Base-by-base conservation (phyloP, 2,113 vertebrate genomes). In the Aspiorhynchus laticeps region DNA sequence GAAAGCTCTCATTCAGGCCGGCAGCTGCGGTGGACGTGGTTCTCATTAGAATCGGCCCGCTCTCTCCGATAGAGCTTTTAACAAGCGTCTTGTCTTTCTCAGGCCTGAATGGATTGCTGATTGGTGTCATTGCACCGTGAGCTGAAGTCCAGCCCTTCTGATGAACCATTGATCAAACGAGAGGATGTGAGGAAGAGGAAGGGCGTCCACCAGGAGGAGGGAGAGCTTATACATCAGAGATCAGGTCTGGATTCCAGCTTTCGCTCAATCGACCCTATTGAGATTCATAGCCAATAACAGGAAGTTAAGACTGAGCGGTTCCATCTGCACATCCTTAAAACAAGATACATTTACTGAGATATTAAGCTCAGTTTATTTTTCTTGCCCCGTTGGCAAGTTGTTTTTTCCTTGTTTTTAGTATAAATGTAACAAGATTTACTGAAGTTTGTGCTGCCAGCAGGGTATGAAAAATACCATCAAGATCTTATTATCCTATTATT, bases 131-230 rank as follows among this genome's bases (percentile, higher is more conserved):
- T 91, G 91, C 91, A 90, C 90, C 77, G 85, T 89, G 63, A 59
- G 73, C 61, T 75, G 88, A 88, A n/a, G 87, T 88, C 86, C 91
- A 87, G 87, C 53, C 67, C 86, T 91, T 91, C 90, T 92, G 87
- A 92, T 92, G 89, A 91, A 90, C 85, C 88, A 84, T 91, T 93
- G 93, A 94, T 93, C 89, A 92, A 93, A 90, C 2, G n/a, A 80
- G 83, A 87, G 73, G 86, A 90, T 88, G 77, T 31, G 87, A 92
- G 88, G 86, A 89, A 87, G 88, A 78, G 86, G 38, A 69, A 81
- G 59, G 9, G 31, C 43, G 26, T 46, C 86, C 88, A 89, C 73
- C 80, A 83, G 73, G 85, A 71, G 38, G 53, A 83, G n/a, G 69
- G 77, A 80, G 26, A 56, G 82, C 81, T 85, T 75, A 56, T 79